Conservation (phyloP, 2,797 vertebrate genomes). For the Pagetopsis macropterus region DNA sequence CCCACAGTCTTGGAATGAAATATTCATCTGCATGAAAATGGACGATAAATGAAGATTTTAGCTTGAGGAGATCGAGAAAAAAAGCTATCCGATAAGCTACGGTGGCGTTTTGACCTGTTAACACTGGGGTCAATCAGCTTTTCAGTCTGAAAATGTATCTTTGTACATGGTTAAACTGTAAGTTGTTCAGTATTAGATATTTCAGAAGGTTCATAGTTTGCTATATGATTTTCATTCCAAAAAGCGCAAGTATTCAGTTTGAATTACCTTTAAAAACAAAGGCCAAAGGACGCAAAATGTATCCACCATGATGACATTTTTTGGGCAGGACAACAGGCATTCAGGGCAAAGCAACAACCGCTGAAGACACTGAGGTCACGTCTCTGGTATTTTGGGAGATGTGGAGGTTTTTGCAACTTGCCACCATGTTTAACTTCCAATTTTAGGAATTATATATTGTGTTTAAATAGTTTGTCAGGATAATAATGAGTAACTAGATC, state of each 20-base stretch:
- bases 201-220: slow-evolving; percentile 1
- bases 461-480: neutral
- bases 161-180: neutral
- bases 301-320: neutral
- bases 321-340: neutral
- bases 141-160: neutral
- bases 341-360: neutral
- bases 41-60: slow-evolving; percentile 20
- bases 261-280: neutral
- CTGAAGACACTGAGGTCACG: neutral
- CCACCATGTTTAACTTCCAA: neutral
- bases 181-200: neutral
- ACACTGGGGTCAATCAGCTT: slow-evolving; percentile 6
- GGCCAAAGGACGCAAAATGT: neutral
- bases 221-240: neutral
- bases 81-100: neutral
- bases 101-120: slow-evolving; percentile 24
- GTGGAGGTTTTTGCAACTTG: neutral
- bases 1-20: slow-evolving; percentile 49
- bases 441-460: neutral
- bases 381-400: neutral
- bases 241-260: neutral
- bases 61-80: neutral
- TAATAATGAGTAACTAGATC: neutral
- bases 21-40: slow-evolving; percentile 47